Evolutionary conservation across 2,113 vertebrate species (phyloP).

Genomic region (Microcebus murinus): DNA sequence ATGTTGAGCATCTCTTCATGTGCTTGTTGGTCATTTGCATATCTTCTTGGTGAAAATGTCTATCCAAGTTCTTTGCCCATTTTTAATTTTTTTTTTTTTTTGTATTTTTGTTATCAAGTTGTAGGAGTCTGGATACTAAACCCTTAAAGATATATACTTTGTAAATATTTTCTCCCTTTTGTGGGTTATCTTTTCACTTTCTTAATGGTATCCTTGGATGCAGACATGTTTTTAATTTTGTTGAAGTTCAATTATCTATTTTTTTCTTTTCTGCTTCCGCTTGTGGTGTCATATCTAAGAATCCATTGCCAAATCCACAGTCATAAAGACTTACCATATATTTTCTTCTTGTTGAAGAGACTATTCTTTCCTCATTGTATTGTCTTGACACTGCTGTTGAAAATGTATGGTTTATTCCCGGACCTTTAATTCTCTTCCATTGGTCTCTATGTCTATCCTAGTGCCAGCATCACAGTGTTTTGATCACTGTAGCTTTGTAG

Average conservation of each 20-base stretch:
- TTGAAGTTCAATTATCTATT: not conserved
- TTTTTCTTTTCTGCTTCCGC: not conserved
- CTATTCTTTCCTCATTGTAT: not conserved
- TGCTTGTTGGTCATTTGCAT: not conserved
- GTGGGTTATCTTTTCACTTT: not conserved
- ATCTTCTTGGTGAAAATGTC: not conserved
- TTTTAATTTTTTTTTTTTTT: not conserved
- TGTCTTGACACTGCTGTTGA: not conserved
- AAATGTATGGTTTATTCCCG: constrained; percentile 17
- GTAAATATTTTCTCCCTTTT: not conserved
- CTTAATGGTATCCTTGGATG: not conserved
- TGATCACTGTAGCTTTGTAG: not conserved
- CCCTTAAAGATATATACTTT: not conserved
- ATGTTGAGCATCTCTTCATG: not conserved
- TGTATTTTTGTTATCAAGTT: not conserved
- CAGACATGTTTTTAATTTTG: not conserved
- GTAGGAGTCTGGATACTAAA: not conserved
- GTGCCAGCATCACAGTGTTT: not conserved
- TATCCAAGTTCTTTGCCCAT: not conserved
- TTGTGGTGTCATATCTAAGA: constrained; percentile 1
- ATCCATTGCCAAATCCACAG: not conserved
- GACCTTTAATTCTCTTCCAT: not conserved
- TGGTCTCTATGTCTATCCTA: not conserved
- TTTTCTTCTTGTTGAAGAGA: not conserved
- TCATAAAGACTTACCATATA: not conserved